Conservation (phyloP, 2,888 invertebrate species). For the Euspilapteryx auroguttella region DNA sequence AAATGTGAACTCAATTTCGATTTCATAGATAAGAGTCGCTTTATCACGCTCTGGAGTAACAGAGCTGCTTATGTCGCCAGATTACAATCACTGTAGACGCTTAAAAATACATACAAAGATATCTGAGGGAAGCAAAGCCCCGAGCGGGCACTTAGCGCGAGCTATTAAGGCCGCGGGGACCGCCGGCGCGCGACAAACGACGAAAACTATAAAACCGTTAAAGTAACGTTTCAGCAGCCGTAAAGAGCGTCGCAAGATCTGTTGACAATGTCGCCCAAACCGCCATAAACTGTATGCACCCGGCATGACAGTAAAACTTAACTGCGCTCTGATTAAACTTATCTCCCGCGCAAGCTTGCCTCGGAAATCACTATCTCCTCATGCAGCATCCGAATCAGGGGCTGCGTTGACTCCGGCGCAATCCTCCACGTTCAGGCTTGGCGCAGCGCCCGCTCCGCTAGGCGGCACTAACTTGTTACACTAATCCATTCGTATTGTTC, state of each 20-base stretch:
- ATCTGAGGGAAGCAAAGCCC: constrained; percentile 43
- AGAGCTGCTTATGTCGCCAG: constrained; percentile 22
- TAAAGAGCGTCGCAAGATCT: constrained; percentile 59
- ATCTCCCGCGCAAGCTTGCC: constrained; percentile 23
- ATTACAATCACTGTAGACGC: constrained; percentile 43
- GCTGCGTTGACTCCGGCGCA: background rate
- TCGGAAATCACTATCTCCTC: constrained; percentile 38
- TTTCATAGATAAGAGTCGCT: constrained; percentile 1
- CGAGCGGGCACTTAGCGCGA: constrained; percentile 54
- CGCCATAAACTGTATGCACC: constrained; percentile 59
- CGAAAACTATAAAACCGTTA: constrained; percentile 61
- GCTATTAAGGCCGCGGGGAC: constrained; percentile 55
- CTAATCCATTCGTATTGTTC: background rate
- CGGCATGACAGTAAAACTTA: constrained; percentile 51
- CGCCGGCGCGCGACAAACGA: constrained; percentile 49
- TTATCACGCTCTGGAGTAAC: too few species aligned
- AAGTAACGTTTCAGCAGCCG: constrained; percentile 59
- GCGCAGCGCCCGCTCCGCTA: background rate
- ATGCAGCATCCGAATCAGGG: background rate
- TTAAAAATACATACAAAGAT: constrained; percentile 40
- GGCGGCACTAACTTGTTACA: background rate
- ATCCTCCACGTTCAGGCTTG: background rate
- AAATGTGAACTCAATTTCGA: too few species aligned
- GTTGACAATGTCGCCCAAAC: constrained; percentile 57
- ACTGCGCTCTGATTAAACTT: constrained; percentile 57